Evolutionary conservation across 2,797 vertebrate genomes (phyloP), one percentile per base, ranked within the genome.

Genomic region (Sardinella longiceps): DNA sequence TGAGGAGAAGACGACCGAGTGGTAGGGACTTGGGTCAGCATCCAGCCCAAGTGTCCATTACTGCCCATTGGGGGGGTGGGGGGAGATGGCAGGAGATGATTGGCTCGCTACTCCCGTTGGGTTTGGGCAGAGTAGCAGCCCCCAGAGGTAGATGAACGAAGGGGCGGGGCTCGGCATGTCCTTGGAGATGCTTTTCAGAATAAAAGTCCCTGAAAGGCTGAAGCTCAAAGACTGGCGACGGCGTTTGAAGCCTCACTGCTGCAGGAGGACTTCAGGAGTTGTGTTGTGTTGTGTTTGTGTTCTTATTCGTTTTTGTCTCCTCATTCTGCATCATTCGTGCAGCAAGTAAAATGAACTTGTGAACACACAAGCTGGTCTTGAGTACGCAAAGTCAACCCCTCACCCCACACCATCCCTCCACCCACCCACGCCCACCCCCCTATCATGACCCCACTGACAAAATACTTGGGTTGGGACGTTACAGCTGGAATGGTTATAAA

Each of bases 401-500:
- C 37, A 50, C 50, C 85, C 43, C 53, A 85, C 80, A 83, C 83
- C 84, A 82, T 43, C 60, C 37, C 85, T 20, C 1, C 12, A 23
- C 74, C 1, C 12, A 23, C 74, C 15, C 56, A 81, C 80, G 50
- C 74, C 63, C 74, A 85, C 43, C 48, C 53, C 83, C 66, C 66
- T 82, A 85, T 45, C 80, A 84, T 77, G 37, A 77, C 37, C 70
- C 37, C 43, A 83, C 80, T 25, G 82, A 85, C 60, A 81, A 85
- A 56, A 87, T 86, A 87, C 84, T 83, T 25, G 14, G 83, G 39
- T 84, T 84, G 87, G 83, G 86, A 88, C 66, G 86, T 86, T 85
- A 53, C 88, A 89, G 87, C 88, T 89, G 87, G 89, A 92, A 92
- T 90, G 91, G 87, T 87, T 89, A 88, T 89, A 88, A 91, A 87